A percentile compares a stretch with the other conserved stretches of the same genome.
Conservation (phyloP, 2,113 vertebrate species). For the Dipodomys ordii region DNA sequence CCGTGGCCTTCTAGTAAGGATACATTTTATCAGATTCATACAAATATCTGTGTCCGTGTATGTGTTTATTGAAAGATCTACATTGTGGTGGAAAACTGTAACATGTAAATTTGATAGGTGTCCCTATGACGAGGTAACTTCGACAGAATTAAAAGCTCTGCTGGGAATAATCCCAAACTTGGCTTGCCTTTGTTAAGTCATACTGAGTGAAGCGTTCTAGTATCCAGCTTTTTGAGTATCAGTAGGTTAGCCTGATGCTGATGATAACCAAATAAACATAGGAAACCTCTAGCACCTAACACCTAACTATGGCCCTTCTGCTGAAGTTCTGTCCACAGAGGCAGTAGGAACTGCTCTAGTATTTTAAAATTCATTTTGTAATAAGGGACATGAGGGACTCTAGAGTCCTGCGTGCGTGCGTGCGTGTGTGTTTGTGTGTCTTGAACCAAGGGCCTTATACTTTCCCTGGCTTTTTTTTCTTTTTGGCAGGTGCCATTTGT, state of each 20-base stretch:
- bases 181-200: background rate
- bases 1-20: background rate
- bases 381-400: background rate
- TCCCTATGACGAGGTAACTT: background rate
- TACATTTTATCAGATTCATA: background rate
- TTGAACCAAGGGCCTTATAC: too few species aligned
- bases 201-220: background rate
- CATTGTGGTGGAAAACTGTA: background rate
- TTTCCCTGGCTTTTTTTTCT: too few species aligned
- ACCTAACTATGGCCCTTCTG: background rate
- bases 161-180: background rate
- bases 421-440: too few species aligned
- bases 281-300: background rate
- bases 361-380: constrained; percentile 26
- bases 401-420: background rate
- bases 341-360: background rate
- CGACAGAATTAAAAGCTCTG: background rate
- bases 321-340: background rate
- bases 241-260: background rate
- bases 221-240: background rate
- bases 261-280: background rate
- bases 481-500: too few species aligned
- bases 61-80: background rate
- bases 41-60: background rate
- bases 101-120: background rate